These are phyloP conservation scores for Bactericera cockerelli DNA, from an alignment of 1,140 invertebrate species.

Conservation along the genomic window DNA sequence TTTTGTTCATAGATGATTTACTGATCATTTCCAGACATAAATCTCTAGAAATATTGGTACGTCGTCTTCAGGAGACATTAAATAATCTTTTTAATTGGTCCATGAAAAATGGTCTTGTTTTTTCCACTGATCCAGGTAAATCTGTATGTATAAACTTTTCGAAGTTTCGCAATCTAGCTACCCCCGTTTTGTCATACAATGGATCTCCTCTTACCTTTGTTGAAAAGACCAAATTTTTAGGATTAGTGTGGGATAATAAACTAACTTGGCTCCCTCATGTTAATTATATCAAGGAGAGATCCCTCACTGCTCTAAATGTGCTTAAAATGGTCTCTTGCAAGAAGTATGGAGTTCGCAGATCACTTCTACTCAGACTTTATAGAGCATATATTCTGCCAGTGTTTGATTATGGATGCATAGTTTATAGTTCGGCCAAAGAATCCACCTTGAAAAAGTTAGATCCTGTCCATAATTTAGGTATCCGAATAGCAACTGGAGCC, in stretches of 20 bases:
- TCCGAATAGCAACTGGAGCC: conserved; percentile 6
- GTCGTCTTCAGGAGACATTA: background rate
- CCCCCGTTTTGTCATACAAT: no score
- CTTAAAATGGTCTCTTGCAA: background rate
- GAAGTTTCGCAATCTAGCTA: no score
- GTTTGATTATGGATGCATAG: background rate
- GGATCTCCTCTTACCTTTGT: no score
- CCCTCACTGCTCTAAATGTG: background rate
- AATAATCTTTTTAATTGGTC: background rate
- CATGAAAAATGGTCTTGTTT: no score
- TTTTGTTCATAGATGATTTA: conserved; percentile 5
- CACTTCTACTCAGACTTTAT: background rate
- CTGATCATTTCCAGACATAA: background rate
- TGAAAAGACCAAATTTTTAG: background rate
- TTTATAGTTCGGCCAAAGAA: background rate
- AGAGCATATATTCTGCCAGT: background rate
- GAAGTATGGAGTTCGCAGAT: background rate
- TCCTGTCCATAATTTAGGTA: background rate
- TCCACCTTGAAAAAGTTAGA: background rate
- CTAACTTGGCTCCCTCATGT: conserved; percentile 2
- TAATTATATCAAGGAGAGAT: background rate
- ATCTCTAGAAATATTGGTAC: background rate
- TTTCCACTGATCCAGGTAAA: background rate
- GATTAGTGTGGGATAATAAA: conserved; percentile 1
- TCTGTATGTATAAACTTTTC: conserved; percentile 1